phyloP scores from a whole-genome alignment of 1,140 invertebrate species.

The Zophobas atratus region DNA sequence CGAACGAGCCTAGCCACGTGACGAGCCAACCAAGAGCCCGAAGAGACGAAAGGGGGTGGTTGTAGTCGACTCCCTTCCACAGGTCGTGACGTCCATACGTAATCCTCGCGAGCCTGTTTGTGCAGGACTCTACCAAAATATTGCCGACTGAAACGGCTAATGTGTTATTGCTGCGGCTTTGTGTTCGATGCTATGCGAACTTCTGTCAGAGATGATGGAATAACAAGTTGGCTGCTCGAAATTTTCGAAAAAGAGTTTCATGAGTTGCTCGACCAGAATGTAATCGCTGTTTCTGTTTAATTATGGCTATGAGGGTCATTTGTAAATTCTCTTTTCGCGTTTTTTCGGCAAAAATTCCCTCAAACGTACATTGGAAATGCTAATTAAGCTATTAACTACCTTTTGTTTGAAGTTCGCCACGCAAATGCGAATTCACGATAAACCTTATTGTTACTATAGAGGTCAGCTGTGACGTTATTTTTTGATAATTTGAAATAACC shows the following conservation, averaged over 20 bases:
- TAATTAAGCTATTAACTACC: no score
- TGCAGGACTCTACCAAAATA: slow-evolving; percentile 58
- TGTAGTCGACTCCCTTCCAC: slow-evolving; percentile 31
- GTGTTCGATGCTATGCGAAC: neutral
- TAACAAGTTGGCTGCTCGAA: neutral
- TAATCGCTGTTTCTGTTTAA: no score
- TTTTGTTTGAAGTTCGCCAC: no score
- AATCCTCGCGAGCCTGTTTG: slow-evolving; percentile 56
- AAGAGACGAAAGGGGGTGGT: slow-evolving; percentile 21
- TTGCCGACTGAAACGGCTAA: slow-evolving; percentile 53
- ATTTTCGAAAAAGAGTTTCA: neutral
- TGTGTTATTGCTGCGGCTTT: slow-evolving; percentile 55
- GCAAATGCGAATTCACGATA: no score
- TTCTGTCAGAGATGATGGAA: neutral
- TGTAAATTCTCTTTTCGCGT: no score
- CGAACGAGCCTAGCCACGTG: slow-evolving; percentile 56
- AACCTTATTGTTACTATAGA: no score
- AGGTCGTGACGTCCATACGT: slow-evolving; percentile 58
- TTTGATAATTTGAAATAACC: no score
- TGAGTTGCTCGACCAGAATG: no score
- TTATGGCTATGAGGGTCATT: no score
- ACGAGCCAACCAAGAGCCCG: slow-evolving; percentile 50
- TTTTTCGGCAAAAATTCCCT: no score
- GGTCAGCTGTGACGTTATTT: no score
- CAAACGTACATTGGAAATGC: no score